phyloP scores from a whole-genome alignment of 2,888 invertebrate species.

The Zele albiditarsus region DNA sequence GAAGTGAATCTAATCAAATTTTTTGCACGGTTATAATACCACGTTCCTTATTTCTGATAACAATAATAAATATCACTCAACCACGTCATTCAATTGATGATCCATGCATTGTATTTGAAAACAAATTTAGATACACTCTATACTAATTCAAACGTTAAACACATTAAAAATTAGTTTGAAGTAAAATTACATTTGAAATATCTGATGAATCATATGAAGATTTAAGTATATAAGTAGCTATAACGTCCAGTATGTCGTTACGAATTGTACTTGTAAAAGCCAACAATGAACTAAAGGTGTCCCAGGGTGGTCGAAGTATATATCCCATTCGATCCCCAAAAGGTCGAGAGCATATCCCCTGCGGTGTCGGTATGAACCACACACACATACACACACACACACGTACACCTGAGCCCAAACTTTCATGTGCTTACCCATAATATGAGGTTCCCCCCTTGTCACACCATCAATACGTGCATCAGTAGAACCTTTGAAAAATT shows the following conservation, averaged over 20 bases:
- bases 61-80: too few species aligned
- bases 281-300: conserved; percentile 12
- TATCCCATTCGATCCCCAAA: not conserved
- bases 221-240: conserved; percentile 1
- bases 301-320: not conserved
- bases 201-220: conserved; percentile 7
- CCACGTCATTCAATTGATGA: too few species aligned
- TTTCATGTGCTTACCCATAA: conserved; percentile 1
- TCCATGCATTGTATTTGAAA: too few species aligned
- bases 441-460: not conserved
- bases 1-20: too few species aligned
- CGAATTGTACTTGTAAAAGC: not conserved
- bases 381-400: conserved; percentile 16
- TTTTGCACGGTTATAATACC: too few species aligned
- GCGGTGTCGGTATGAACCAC: conserved; percentile 21
- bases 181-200: not conserved
- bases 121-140: not conserved
- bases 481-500: not conserved
- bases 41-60: too few species aligned
- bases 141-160: not conserved
- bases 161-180: not conserved
- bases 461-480: not conserved
- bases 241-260: not conserved
- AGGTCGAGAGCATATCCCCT: conserved; percentile 6
- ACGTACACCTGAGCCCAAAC: conserved; percentile 12